Conservation (phyloP, 2,888 invertebrate genomes). For the Ophioninae sp. region DNA sequence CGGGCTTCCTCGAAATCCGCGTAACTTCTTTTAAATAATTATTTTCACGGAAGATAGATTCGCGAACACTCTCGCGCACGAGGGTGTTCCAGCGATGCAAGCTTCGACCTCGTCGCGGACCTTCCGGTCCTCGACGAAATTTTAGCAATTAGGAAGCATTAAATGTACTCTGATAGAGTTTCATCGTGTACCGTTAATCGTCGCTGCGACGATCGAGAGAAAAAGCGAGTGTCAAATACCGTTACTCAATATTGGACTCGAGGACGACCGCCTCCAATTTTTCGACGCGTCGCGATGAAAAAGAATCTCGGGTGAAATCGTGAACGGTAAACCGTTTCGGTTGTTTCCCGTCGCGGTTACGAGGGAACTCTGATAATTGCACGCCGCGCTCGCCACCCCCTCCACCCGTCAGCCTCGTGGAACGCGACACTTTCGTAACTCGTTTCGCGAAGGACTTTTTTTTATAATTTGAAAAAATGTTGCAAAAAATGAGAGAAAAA, state of each 20-base stretch:
- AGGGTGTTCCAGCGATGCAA: conserved; percentile 30
- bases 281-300: not conserved
- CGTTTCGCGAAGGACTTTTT: conserved; percentile 50
- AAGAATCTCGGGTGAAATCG: not conserved
- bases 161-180: conserved; percentile 56
- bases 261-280: conserved; percentile 75
- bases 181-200: conserved; percentile 60
- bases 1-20: not conserved
- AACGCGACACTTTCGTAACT: conserved; percentile 72
- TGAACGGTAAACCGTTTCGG: not conserved
- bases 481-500: not conserved
- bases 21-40: not conserved
- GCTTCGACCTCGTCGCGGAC: not conserved
- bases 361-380: conserved; percentile 48
- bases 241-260: conserved; percentile 79
- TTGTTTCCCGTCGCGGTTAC: conserved; percentile 37
- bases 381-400: conserved; percentile 54
- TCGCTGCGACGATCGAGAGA: conserved; percentile 60
- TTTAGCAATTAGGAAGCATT: conserved; percentile 36
- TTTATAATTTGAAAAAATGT: not conserved
- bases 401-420: conserved; percentile 58
- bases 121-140: conserved; percentile 14
- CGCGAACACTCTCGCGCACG: not conserved
- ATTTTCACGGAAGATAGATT: not conserved
- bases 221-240: conserved; percentile 69